Evolutionary conservation across 2,113 vertebrate genomes (phyloP).

Genomic region (Paralichthys olivaceus): DNA sequence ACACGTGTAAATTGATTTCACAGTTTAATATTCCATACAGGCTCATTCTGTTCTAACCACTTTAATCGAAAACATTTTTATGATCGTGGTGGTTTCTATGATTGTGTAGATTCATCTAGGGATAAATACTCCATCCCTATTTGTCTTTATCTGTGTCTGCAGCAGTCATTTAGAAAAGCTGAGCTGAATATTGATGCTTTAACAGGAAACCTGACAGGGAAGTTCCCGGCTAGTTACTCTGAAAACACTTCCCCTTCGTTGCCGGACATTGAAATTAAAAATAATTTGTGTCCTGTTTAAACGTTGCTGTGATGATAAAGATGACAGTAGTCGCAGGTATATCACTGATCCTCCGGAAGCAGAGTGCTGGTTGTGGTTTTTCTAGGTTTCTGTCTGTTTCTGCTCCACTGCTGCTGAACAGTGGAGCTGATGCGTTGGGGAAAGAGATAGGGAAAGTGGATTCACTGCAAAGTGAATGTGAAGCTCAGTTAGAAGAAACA

Average conservation of each 20-base stretch:
- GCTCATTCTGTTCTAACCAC: not conserved
- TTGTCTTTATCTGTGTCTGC: not conserved
- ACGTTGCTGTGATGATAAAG: not conserved
- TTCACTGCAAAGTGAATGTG: slow-evolving; percentile 33
- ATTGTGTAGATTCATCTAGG: too few relatives aligned
- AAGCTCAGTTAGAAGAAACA: slow-evolving; percentile 28
- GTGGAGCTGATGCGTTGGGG: not conserved
- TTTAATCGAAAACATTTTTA: not conserved
- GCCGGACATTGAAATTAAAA: not conserved
- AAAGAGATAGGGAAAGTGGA: not conserved
- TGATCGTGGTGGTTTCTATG: not conserved
- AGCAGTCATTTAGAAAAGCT: slow-evolving; percentile 1
- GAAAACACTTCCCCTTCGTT: not conserved
- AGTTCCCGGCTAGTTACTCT: not conserved
- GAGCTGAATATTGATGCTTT: slow-evolving; percentile 18
- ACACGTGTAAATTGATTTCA: not conserved
- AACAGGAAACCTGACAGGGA: not conserved
- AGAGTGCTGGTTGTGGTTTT: slow-evolving; percentile 9
- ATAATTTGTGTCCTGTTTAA: slow-evolving; percentile 10
- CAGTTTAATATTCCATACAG: not conserved
- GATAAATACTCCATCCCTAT: too few relatives aligned
- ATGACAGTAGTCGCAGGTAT: not conserved
- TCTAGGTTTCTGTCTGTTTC: not conserved
- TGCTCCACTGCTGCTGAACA: not conserved
- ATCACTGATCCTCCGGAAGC: not conserved